phyloP scores from a whole-genome alignment of 2,797 vertebrate species.

The Phyllotis vaccarum region DNA sequence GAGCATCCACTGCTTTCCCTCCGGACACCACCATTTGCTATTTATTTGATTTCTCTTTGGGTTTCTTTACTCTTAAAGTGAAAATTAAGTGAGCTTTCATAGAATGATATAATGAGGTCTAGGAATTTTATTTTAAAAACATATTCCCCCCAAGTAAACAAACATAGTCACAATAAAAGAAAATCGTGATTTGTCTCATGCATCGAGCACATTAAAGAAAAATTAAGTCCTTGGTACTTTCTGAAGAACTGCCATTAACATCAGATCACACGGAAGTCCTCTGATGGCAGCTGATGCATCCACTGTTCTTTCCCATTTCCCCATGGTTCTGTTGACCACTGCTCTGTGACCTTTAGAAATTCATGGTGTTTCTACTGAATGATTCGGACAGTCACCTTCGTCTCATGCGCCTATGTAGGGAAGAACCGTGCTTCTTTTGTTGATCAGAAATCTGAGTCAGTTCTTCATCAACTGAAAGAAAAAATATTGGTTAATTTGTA shows the following conservation, averaged over 20 bases:
- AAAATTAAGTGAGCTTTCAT: neutral
- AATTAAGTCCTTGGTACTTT: neutral
- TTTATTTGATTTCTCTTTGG: neutral
- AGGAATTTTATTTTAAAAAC: slow-evolving; percentile 61
- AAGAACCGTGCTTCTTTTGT: neutral
- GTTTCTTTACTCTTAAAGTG: neutral
- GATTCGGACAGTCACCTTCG: neutral
- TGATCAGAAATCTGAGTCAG: slow-evolving; percentile 13
- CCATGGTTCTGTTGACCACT: fast-evolving
- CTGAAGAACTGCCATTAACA: neutral
- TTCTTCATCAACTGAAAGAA: slow-evolving; percentile 86
- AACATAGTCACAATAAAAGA: slow-evolving; percentile 5
- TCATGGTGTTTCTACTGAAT: slow-evolving; percentile 37
- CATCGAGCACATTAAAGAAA: neutral
- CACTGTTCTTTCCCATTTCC: fast-evolving
- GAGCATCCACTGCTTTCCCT: neutral
- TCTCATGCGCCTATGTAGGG: slow-evolving; percentile 45
- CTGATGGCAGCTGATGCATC: neutral
- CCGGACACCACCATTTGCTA: neutral
- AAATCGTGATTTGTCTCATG: neutral
- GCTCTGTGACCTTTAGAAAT: neutral
- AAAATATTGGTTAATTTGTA: slow-evolving; percentile 62
- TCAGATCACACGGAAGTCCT: neutral
- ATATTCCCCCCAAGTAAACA: neutral
- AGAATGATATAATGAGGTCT: neutral